phyloP scores from a whole-genome alignment of 2,113 vertebrate genomes.

The Macaca mulatta region DNA sequence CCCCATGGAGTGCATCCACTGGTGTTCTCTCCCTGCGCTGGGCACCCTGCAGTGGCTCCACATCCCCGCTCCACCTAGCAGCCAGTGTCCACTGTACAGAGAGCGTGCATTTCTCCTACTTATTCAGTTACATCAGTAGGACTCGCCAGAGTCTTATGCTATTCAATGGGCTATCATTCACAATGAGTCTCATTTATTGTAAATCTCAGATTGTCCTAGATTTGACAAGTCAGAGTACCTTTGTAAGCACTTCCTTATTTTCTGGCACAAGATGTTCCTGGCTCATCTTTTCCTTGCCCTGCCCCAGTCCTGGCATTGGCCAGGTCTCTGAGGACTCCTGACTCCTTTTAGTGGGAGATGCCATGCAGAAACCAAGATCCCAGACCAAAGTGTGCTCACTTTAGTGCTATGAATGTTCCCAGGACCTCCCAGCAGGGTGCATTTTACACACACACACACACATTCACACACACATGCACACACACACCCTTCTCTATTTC shows the following conservation, averaged over 20 bases:
- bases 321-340: background rate
- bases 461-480: rapidly evolving
- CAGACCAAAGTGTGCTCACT: background rate
- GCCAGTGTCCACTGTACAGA: background rate
- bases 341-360: rapidly evolving
- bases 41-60: background rate
- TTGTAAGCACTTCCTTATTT: background rate
- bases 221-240: background rate
- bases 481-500: background rate
- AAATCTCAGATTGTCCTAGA: background rate
- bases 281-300: background rate
- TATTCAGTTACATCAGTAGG: rapidly evolving
- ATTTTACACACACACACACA: background rate
- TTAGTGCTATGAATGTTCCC: background rate
- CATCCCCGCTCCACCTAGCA: rapidly evolving
- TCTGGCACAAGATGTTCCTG: background rate
- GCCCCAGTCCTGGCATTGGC: background rate
- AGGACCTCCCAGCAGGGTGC: background rate
- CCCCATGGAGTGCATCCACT: rapidly evolving
- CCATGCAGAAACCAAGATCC: rapidly evolving
- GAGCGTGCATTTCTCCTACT: too few relatives aligned
- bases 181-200: background rate
- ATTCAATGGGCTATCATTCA: background rate
- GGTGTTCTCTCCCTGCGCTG: too few relatives aligned
- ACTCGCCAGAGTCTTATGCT: background rate